These are phyloP conservation scores for Macaca fascicularis DNA, from an alignment of 2,113 vertebrate species.

Conservation along the genomic window T2T-MFA8v1.1 NC_088386.1:47791001-47791500, in stretches of 20 bases:
- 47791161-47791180: slow-evolving; percentile 22
- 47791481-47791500: too few relatives aligned
- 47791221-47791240: slow-evolving; percentile 38
- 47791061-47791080: neutral
- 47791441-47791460: too few relatives aligned
- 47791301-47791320: neutral
- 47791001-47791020: neutral
- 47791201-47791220: slow-evolving; percentile 9
- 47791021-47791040: slow-evolving; percentile 6
- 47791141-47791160: slow-evolving; percentile 43
- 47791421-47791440: too few relatives aligned
- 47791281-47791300: slow-evolving; percentile 15
- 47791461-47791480: too few relatives aligned
- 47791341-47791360: neutral
- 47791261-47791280: slow-evolving; percentile 30
- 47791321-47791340: neutral
- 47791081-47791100: slow-evolving; percentile 8
- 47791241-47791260: neutral
- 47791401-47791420: too few relatives aligned
- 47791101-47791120: neutral
- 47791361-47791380: neutral
- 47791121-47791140: slow-evolving; percentile 7
- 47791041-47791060: neutral
- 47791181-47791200: slow-evolving; percentile 40
- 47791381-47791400: neutral